phyloP scores from a whole-genome alignment of 1,140 invertebrate species.

The Euwallacea similis region DNA sequence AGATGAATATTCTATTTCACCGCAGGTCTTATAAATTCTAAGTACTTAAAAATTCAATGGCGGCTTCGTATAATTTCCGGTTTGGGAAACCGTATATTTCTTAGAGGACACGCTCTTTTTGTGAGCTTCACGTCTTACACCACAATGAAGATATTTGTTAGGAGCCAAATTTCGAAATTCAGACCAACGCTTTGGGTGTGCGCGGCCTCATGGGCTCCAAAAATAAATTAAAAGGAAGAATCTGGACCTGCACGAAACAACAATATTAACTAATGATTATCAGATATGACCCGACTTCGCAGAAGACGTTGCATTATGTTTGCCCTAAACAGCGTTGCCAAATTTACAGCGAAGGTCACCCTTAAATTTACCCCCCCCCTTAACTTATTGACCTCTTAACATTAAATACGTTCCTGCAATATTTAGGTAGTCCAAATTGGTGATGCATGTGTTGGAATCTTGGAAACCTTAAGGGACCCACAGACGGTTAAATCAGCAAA shows the following conservation, averaged over 20 bases:
- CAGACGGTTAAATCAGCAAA: too few relatives aligned
- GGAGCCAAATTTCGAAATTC: not conserved
- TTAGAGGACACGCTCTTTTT: constrained; percentile 10
- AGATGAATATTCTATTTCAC: constrained; percentile 18
- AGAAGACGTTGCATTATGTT: constrained; percentile 28
- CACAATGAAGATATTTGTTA: not conserved
- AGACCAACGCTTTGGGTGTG: not conserved
- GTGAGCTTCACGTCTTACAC: too few relatives aligned
- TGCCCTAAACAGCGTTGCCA: constrained; percentile 19
- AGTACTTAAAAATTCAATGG: constrained; percentile 13
- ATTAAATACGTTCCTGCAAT: too few relatives aligned
- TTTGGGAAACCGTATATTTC: not conserved
- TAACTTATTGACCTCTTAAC: too few relatives aligned
- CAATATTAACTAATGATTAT: constrained; percentile 36
- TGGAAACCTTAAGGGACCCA: too few relatives aligned
- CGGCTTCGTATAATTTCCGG: constrained; percentile 16
- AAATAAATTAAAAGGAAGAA: constrained; percentile 26
- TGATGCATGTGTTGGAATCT: too few relatives aligned
- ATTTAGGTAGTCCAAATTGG: too few relatives aligned
- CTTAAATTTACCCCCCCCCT: too few relatives aligned
- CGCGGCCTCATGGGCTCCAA: not conserved
- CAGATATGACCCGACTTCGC: constrained; percentile 28
- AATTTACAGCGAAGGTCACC: not conserved
- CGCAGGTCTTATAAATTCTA: not conserved
- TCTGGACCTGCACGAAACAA: constrained; percentile 35